Conservation (phyloP, 2,888 invertebrate species). For the Drosophila basisetae region DNA sequence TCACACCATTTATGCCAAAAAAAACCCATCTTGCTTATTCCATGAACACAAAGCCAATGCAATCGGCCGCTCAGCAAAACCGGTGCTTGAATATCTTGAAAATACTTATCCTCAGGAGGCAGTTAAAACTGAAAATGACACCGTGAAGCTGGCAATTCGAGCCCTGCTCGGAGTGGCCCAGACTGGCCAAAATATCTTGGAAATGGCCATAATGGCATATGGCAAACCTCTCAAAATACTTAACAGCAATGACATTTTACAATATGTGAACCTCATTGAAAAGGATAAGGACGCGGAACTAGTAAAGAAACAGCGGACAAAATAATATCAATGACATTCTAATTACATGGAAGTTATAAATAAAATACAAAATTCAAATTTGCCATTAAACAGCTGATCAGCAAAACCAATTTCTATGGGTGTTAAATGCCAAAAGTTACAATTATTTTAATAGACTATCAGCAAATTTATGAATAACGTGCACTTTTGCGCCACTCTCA, state of each 20-base stretch:
- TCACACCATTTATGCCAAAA: slow-evolving; percentile 98
- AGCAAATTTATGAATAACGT: slow-evolving; percentile 25
- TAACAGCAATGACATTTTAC: slow-evolving; percentile 95
- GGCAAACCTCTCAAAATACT: slow-evolving; percentile 92
- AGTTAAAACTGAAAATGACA: slow-evolving; percentile 91
- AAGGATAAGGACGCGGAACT: slow-evolving; percentile 99
- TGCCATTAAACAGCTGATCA: not conserved
- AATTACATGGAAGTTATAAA: no score
- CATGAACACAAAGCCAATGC: slow-evolving; percentile 99
- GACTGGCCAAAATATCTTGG: slow-evolving; percentile 98
- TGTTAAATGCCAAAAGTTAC: not conserved
- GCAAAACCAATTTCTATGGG: not conserved
- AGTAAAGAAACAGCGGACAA: slow-evolving; percentile 96
- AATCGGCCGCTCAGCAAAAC: slow-evolving; percentile 98
- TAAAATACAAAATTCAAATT: not conserved
- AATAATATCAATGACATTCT: slow-evolving; percentile 62
- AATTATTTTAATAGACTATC: slow-evolving; percentile 12
- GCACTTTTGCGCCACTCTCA: slow-evolving; percentile 41
- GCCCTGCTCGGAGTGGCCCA: slow-evolving; percentile 99
- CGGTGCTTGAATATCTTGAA: slow-evolving; percentile 98
- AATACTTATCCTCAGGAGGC: slow-evolving; percentile 97
- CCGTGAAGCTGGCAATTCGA: slow-evolving; percentile 97
- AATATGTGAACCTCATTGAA: slow-evolving; percentile 97
- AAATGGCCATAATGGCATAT: slow-evolving; percentile 98
- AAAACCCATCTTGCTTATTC: slow-evolving; percentile 99